Evolutionary conservation across 1,140 invertebrate genomes (phyloP).

Genomic region (Physella acuta): DNA sequence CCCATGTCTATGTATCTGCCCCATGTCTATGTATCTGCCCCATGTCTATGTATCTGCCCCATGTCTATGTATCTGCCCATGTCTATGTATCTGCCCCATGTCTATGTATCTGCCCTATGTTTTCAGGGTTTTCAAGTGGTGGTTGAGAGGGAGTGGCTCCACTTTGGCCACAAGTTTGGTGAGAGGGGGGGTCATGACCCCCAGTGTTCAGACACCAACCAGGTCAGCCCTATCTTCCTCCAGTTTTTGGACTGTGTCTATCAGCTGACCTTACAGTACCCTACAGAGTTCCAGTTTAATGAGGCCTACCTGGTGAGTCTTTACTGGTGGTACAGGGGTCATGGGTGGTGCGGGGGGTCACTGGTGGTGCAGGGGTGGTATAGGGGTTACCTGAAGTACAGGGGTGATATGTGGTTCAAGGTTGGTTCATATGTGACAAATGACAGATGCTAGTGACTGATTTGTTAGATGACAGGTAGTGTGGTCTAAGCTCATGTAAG

Average conservation of each 20-base stretch:
- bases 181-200: slow-evolving; percentile 88
- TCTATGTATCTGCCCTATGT: too few relatives aligned
- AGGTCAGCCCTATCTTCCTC: slow-evolving; percentile 92
- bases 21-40: too few relatives aligned
- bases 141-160: slow-evolving; percentile 92
- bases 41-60: too few relatives aligned
- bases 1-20: too few relatives aligned
- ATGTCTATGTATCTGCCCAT: too few relatives aligned
- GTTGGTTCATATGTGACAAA: too few relatives aligned
- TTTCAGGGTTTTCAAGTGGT: slow-evolving; percentile 85
- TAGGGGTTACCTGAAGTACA: too few relatives aligned
- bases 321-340: neutral
- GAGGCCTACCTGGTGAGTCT: slow-evolving; percentile 81
- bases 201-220: slow-evolving; percentile 81
- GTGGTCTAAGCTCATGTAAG: too few relatives aligned
- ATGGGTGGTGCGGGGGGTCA: neutral
- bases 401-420: too few relatives aligned
- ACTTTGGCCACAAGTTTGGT: slow-evolving; percentile 96
- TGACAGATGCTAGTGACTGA: too few relatives aligned
- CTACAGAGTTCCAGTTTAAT: slow-evolving; percentile 93
- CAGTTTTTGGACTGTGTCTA: slow-evolving; percentile 97
- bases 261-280: slow-evolving; percentile 86
- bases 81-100: too few relatives aligned
- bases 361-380: neutral
- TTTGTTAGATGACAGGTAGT: too few relatives aligned